Evolutionary conservation across 2,797 vertebrate species (phyloP).

Genomic region (Molossus molossus): DNA sequence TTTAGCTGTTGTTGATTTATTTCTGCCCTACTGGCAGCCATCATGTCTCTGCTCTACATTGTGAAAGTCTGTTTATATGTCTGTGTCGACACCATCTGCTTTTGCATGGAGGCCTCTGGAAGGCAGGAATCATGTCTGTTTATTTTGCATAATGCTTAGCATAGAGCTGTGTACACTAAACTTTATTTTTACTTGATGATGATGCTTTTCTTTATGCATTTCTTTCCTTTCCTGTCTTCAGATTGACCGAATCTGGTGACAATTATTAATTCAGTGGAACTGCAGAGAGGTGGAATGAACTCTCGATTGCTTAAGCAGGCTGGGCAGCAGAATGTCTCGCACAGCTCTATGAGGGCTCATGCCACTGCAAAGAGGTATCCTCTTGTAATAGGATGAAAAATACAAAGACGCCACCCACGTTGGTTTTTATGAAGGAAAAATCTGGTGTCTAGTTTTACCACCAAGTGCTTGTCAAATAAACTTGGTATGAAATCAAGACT

Average conservation of each 20-base stretch:
- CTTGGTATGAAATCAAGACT: slow-evolving; percentile 64
- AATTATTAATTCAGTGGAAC: slow-evolving; percentile 33
- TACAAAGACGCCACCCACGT: slow-evolving; percentile 46
- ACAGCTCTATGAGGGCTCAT: background rate
- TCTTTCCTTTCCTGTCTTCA: slow-evolving; percentile 62
- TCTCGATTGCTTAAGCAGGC: background rate
- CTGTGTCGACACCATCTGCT: slow-evolving; percentile 66
- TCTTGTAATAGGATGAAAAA: slow-evolving; percentile 65
- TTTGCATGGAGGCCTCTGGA: slow-evolving; percentile 75
- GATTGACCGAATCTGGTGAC: slow-evolving; percentile 43
- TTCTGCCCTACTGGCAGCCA: slow-evolving; percentile 69
- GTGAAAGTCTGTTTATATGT: slow-evolving; percentile 77
- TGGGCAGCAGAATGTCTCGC: background rate
- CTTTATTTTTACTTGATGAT: slow-evolving; percentile 71
- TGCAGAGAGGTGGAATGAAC: slow-evolving; percentile 58
- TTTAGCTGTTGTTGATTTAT: slow-evolving; percentile 81
- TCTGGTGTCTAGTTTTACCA: slow-evolving; percentile 72
- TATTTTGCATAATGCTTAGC: slow-evolving; percentile 72
- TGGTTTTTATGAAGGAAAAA: slow-evolving; percentile 74
- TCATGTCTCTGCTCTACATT: slow-evolving; percentile 75
- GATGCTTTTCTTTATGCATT: slow-evolving; percentile 58
- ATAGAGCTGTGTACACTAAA: slow-evolving; percentile 6
- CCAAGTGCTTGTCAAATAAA: slow-evolving; percentile 76
- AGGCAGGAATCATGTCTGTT: slow-evolving; percentile 70
- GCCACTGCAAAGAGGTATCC: slow-evolving; percentile 23